A percentile compares a stretch with the other conserved stretches of the same genome.
Evolutionary conservation across 2,113 vertebrate genomes (phyloP).

Genomic region (Chaetorhynchus papuensis): DNA sequence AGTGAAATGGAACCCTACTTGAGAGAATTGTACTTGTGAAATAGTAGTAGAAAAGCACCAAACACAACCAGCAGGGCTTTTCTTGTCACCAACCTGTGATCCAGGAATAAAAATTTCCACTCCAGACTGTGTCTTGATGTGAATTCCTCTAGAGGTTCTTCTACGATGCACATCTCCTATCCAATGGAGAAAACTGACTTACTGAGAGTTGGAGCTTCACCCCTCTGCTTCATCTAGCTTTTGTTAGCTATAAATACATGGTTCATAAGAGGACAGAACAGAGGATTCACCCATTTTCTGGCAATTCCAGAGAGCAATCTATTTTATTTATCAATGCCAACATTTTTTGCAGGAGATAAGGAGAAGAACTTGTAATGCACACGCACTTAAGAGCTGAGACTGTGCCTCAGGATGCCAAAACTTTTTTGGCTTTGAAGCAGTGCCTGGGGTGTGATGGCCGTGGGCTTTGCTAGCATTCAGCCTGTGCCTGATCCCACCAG

Average conservation of each 20-base stretch:
- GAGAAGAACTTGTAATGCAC: not conserved
- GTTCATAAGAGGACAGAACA: not conserved
- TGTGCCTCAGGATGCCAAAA: not conserved
- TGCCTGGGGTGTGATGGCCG: not conserved
- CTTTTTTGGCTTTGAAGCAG: not conserved
- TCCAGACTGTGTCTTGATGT: slow-evolving; percentile 83
- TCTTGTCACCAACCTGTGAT: slow-evolving; percentile 78
- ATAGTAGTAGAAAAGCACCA: not conserved
- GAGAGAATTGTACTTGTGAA: not conserved
- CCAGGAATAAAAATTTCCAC: slow-evolving; percentile 85
- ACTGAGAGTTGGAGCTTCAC: not conserved
- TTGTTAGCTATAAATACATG: not conserved
- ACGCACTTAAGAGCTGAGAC: not conserved
- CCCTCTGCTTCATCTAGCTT: not conserved
- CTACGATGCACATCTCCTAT: slow-evolving; percentile 80
- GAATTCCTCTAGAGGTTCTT: slow-evolving; percentile 81
- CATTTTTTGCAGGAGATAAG: slow-evolving; percentile 6
- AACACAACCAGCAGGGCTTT: slow-evolving; percentile 1
- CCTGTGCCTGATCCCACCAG: not conserved
- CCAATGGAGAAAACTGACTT: slow-evolving; percentile 27
- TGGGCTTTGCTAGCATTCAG: not conserved
- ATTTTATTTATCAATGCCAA: slow-evolving; percentile 14
- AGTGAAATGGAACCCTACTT: not conserved
- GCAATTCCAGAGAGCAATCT: not conserved
- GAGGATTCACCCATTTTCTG: not conserved